Percentiles rank a stretch among this genome's conserved stretches.
Conservation (phyloP, 2,888 invertebrate genomes). For the Macrophya annulata region DNA sequence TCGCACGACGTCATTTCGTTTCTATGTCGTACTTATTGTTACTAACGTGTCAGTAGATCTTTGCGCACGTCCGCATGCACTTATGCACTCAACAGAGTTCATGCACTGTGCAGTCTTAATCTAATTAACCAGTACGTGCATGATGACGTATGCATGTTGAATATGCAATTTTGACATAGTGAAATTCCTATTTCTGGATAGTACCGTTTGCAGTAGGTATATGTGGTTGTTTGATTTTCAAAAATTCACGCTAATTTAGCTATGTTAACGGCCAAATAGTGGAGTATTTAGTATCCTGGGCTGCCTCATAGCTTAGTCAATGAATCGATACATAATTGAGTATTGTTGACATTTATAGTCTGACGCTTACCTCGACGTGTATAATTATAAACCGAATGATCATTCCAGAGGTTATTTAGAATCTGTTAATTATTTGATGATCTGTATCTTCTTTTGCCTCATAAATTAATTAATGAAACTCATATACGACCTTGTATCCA, state of each 20-base stretch:
- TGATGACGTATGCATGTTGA: constrained; percentile 8
- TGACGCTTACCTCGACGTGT: too few species aligned
- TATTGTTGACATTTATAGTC: background rate
- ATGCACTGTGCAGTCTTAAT: constrained; percentile 11
- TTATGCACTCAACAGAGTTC: constrained; percentile 31
- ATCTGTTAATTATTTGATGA: background rate
- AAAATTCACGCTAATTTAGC: background rate
- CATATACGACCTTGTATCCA: background rate
- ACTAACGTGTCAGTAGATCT: constrained; percentile 18
- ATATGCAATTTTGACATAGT: background rate
- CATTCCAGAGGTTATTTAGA: background rate
- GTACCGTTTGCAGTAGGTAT: background rate
- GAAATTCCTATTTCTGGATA: background rate
- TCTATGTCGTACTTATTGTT: constrained; percentile 40
- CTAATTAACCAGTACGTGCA: background rate
- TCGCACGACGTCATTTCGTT: constrained; percentile 34
- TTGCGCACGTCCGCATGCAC: constrained; percentile 27
- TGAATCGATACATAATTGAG: background rate
- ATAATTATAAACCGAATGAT: background rate
- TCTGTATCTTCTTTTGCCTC: background rate
- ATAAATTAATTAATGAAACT: background rate
- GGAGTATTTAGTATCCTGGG: background rate
- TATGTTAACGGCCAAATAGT: background rate
- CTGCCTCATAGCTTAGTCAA: background rate
- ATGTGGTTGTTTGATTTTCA: background rate